Evolutionary conservation across 2,113 vertebrate genomes (phyloP).

Genomic region (Mirounga angustirostris): DNA sequence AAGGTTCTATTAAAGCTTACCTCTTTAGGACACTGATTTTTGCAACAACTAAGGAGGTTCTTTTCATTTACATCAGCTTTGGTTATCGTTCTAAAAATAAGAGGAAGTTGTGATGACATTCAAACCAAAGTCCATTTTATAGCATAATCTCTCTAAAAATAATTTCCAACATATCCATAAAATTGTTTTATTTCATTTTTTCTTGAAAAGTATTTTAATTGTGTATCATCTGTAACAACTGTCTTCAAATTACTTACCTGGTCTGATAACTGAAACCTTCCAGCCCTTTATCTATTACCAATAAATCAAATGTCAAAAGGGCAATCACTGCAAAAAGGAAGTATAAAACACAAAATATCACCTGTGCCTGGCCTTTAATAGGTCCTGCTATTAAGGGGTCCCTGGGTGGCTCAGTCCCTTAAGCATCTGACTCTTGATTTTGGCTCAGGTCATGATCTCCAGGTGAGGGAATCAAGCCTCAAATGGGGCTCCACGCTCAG

Average conservation of each 20-base stretch:
- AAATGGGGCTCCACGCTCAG: background rate
- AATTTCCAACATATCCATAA: constrained; percentile 52
- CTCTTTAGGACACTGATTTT: constrained; percentile 98
- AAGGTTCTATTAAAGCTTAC: constrained; percentile 84
- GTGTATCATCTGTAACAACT: constrained; percentile 24
- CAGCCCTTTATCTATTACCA: background rate
- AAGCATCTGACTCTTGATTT: background rate
- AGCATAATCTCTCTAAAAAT: constrained; percentile 14
- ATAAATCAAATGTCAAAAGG: constrained; percentile 37
- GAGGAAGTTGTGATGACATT: constrained; percentile 58
- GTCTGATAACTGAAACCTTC: background rate
- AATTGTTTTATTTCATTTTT: constrained; percentile 29
- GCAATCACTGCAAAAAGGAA: background rate
- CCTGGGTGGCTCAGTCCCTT: background rate
- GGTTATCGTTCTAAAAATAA: constrained; percentile 90
- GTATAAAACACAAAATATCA: background rate
- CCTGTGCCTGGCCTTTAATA: background rate
- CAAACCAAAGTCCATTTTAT: constrained; percentile 48
- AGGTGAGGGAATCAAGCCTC: background rate
- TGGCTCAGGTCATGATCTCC: background rate
- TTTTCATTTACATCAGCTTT: constrained; percentile 89
- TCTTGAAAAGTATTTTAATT: constrained; percentile 34
- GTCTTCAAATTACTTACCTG: background rate
- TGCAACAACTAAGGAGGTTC: constrained; percentile 92
- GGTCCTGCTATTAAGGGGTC: background rate